These are phyloP conservation scores for Echinarachnius parma DNA, from an alignment of 53 echinoderm and acorn worm genomes.

Conservation along the genomic window DNA sequence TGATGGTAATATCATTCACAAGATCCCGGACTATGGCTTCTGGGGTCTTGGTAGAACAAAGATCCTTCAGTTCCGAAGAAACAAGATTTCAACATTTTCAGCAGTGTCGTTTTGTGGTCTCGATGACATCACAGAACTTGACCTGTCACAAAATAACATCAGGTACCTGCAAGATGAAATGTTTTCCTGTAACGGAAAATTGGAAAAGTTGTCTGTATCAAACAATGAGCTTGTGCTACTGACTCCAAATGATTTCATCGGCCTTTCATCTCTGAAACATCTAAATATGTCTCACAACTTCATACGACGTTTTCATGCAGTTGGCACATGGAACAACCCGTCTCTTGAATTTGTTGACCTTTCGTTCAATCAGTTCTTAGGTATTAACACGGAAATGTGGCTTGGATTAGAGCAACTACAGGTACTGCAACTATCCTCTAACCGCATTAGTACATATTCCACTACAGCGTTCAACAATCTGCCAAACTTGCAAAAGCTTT, in stretches of 20 bases:
- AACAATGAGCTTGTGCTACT: neutral
- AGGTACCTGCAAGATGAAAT: neutral
- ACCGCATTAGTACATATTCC: neutral
- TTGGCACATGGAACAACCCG: neutral
- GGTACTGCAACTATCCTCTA: neutral
- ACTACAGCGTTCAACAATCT: neutral
- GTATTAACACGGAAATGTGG: neutral
- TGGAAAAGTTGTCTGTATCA: neutral
- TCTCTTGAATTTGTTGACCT: neutral
- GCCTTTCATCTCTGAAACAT: neutral
- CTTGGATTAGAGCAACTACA: neutral
- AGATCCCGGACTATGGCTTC: constrained; percentile 1
- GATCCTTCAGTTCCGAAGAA: neutral
- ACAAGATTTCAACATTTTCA: neutral
- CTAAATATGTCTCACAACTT: neutral
- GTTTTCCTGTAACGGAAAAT: neutral
- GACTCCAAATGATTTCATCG: neutral
- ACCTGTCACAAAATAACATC: neutral
- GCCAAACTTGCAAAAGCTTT: neutral
- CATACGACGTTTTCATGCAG: neutral
- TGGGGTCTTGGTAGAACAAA: neutral
- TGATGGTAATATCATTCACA: neutral
- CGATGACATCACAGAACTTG: neutral
- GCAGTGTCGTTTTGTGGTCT: constrained; percentile 10
- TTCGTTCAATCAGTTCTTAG: neutral